Percentiles rank a stretch among this genome's conserved stretches.
phyloP scores from a whole-genome alignment of 2,888 invertebrate species.

The Ligdia adustata region DNA sequence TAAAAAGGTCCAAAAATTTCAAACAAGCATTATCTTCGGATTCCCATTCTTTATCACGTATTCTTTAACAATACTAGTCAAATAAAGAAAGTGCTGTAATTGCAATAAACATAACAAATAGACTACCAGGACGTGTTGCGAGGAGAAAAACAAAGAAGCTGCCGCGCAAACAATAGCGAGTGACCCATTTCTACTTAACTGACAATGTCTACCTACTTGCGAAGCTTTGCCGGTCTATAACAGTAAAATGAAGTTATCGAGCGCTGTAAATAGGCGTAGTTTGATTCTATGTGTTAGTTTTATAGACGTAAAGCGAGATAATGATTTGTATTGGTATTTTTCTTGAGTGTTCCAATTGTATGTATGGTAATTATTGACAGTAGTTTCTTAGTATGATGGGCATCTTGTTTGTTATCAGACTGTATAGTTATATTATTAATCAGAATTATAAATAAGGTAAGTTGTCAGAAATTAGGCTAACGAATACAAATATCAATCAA shows the following conservation, averaged over 20 bases:
- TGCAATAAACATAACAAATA: constrained; percentile 24
- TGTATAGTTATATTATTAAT: too few relatives aligned
- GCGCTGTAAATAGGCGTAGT: neutral
- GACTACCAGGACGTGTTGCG: constrained; percentile 23
- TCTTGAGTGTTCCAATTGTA: too few relatives aligned
- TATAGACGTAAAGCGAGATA: constrained; percentile 4
- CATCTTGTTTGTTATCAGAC: too few relatives aligned
- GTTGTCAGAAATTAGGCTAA: too few relatives aligned
- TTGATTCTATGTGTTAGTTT: constrained; percentile 8
- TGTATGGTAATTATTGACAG: too few relatives aligned
- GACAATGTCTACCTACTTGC: constrained; percentile 8
- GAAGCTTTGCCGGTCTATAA: constrained; percentile 6
- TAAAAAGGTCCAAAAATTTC: too few relatives aligned
- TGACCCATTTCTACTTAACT: constrained; percentile 26
- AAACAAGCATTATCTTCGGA: too few relatives aligned
- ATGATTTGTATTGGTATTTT: too few relatives aligned
- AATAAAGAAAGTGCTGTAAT: constrained; percentile 20
- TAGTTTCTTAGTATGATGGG: too few relatives aligned
- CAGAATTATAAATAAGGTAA: too few relatives aligned
- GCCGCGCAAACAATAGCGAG: constrained; percentile 19
- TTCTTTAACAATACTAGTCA: too few relatives aligned
- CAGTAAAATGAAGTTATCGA: constrained; percentile 8
- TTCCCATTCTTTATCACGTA: too few relatives aligned
- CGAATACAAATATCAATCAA: neutral
- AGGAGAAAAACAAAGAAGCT: constrained; percentile 21